Percentiles rank a stretch among this genome's conserved stretches.
phyloP scores from a whole-genome alignment of 2,797 vertebrate species.

The Tangara arthus region DNA sequence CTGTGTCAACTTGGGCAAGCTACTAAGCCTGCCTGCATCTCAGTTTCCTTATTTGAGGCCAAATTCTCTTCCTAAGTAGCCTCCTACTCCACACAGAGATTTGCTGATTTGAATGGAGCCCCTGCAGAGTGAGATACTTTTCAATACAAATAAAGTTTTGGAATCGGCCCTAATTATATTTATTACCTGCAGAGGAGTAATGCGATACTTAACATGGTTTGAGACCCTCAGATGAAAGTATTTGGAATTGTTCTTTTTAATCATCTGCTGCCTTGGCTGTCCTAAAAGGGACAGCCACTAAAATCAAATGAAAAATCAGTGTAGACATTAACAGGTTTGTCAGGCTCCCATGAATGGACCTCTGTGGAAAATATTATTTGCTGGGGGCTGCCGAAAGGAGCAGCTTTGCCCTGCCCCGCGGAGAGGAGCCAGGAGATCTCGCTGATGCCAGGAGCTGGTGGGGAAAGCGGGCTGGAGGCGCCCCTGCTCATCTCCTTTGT shows the following conservation, averaged over 20 bases:
- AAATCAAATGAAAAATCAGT: constrained; percentile 6
- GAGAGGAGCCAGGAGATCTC: constrained; percentile 31
- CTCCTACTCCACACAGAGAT: constrained; percentile 57
- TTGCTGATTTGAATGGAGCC: constrained; percentile 61
- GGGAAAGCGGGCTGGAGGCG: background rate
- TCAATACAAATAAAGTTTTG: constrained; percentile 69
- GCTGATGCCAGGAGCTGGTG: background rate
- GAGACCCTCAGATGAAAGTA: constrained; percentile 54
- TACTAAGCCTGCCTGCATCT: constrained; percentile 37
- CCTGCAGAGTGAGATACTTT: constrained; percentile 53
- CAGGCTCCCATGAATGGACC: constrained; percentile 4
- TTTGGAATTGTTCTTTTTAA: constrained; percentile 54
- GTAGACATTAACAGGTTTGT: background rate
- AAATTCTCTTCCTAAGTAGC: constrained; percentile 62
- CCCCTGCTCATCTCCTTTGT: background rate
- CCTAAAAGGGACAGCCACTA: background rate
- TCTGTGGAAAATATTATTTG: constrained; percentile 28
- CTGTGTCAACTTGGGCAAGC: constrained; percentile 14
- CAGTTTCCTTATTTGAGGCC: constrained; percentile 53
- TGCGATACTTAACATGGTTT: constrained; percentile 50
- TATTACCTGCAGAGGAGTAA: constrained; percentile 69
- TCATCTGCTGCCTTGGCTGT: constrained; percentile 36
- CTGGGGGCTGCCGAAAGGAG: background rate
- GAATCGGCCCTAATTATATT: constrained; percentile 62
- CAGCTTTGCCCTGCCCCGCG: background rate